Conservation (phyloP, 2,113 vertebrate species). For the Chaetodon trifascialis region DNA sequence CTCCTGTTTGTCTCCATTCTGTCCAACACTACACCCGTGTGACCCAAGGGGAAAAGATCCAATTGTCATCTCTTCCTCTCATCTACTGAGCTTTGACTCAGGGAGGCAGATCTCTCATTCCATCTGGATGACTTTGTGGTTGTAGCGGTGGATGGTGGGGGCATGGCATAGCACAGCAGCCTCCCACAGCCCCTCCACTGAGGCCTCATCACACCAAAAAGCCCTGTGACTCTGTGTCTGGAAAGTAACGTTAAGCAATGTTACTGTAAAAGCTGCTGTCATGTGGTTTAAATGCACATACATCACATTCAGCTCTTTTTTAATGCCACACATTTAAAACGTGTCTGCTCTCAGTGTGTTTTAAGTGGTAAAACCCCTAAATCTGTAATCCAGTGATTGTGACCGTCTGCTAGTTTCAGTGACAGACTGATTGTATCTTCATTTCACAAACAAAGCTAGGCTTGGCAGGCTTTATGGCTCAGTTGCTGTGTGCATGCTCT, state of each 20-base stretch:
- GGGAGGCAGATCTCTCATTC: constrained; percentile 77
- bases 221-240: not conserved
- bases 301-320: not conserved
- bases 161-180: constrained; percentile 11
- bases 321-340: not conserved
- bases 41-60: constrained; percentile 65
- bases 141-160: constrained; percentile 41
- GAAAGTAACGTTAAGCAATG: constrained; percentile 23
- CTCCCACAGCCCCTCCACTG: constrained; percentile 24
- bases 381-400: constrained; percentile 39
- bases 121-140: constrained; percentile 77
- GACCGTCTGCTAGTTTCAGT: constrained; percentile 37
- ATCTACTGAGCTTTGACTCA: constrained; percentile 64
- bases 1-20: constrained; percentile 67
- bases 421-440: constrained; percentile 55
- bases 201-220: constrained; percentile 25
- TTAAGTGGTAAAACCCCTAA: constrained; percentile 21
- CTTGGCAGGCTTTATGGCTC: constrained; percentile 42
- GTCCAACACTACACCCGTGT: constrained; percentile 33
- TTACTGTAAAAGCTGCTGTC: not conserved
- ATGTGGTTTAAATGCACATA: not conserved
- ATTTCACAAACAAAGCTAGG: constrained; percentile 52
- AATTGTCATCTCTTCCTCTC: constrained; percentile 80
- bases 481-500: constrained; percentile 36
- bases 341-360: constrained; percentile 2